Evolutionary conservation across 2,888 invertebrate species (phyloP).

Genomic region (Pharmacophagus antenor): DNA sequence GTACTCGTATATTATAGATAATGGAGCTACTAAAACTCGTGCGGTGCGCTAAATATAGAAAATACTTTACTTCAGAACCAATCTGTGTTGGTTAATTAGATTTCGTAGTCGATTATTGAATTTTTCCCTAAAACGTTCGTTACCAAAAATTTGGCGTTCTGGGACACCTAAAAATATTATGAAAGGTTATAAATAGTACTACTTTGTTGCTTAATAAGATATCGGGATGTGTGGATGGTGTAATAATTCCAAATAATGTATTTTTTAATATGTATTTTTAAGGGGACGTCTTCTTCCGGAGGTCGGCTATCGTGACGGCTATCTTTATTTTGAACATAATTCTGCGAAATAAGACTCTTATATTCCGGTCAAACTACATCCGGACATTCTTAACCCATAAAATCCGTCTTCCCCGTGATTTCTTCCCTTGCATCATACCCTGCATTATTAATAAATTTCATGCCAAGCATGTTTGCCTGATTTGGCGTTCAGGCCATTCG

Average conservation of each 20-base stretch:
- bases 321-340: no score
- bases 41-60: neutral
- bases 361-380: no score
- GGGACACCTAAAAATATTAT: slow-evolving; percentile 38
- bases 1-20: no score
- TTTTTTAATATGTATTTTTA: neutral
- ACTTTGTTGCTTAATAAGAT: neutral
- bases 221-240: neutral
- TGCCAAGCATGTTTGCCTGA: no score
- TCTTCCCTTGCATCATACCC: no score
- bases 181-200: neutral
- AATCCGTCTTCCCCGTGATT: no score
- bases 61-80: slow-evolving; percentile 55
- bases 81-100: slow-evolving; percentile 60
- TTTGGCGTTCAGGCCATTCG: no score
- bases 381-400: no score
- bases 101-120: slow-evolving; percentile 51
- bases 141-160: slow-evolving; percentile 41
- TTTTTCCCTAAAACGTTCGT: slow-evolving; percentile 45
- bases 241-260: neutral
- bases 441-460: no score
- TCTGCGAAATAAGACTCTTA: no score
- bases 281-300: no score
- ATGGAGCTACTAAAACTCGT: neutral
- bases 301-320: no score